Conservation (phyloP, 2,888 invertebrate species). For the Xiphydria camelus region DNA sequence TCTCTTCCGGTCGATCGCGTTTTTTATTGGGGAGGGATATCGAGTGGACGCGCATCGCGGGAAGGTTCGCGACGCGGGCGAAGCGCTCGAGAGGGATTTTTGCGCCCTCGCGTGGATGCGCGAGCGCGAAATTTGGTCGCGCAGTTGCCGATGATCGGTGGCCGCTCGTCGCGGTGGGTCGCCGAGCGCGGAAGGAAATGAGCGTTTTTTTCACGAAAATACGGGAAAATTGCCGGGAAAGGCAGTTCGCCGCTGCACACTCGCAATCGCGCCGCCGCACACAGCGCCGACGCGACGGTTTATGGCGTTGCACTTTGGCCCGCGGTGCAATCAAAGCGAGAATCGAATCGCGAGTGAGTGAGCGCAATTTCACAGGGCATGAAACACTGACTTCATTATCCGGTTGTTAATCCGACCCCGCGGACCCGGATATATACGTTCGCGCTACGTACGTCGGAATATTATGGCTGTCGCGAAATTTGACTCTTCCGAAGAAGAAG, state of each 20-base stretch:
- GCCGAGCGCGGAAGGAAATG: slow-evolving; percentile 27
- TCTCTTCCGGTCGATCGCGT: too few relatives aligned
- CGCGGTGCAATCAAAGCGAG: slow-evolving; percentile 50
- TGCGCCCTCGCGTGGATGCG: slow-evolving; percentile 1
- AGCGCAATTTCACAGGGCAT: slow-evolving; percentile 57
- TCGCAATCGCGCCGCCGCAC: too few relatives aligned
- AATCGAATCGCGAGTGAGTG: slow-evolving; percentile 50
- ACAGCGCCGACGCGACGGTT: slow-evolving; percentile 21
- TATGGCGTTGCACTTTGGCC: slow-evolving; percentile 41
- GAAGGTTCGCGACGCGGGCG: background rate
- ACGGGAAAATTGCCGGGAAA: slow-evolving; percentile 27
- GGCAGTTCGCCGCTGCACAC: slow-evolving; percentile 8
- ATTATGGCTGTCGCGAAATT: too few relatives aligned
- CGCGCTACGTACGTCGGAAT: too few relatives aligned
- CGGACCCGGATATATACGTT: too few relatives aligned
- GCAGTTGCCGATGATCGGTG: slow-evolving; percentile 21
- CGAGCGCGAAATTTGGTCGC: background rate
- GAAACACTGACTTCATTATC: slow-evolving; percentile 58
- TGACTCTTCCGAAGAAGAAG: too few relatives aligned
- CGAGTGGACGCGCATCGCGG: too few relatives aligned
- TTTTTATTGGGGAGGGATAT: too few relatives aligned
- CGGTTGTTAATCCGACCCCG: slow-evolving; percentile 57
- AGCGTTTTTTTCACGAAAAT: slow-evolving; percentile 29
- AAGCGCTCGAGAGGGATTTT: background rate
- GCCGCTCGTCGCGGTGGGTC: too few relatives aligned